Evolutionary conservation across 2,888 invertebrate species (phyloP).

Genomic region (Volucella zonaria): DNA sequence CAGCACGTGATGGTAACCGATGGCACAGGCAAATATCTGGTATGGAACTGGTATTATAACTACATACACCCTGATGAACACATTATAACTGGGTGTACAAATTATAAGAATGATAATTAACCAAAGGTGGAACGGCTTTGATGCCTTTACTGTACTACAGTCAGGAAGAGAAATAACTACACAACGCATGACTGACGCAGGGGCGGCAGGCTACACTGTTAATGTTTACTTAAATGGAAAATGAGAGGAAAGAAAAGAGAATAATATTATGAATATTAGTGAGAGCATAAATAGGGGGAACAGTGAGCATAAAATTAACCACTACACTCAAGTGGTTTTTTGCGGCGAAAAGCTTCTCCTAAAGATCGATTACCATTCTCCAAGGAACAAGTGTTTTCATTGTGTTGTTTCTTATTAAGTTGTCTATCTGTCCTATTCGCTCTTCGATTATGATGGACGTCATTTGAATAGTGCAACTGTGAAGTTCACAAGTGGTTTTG

Average conservation of each 20-base stretch:
- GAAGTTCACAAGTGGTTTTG: conserved; percentile 34
- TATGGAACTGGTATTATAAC: too few relatives aligned
- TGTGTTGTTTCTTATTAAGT: background rate
- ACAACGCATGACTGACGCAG: conserved; percentile 17
- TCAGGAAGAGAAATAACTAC: conserved; percentile 27
- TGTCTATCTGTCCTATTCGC: background rate
- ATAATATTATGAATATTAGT: background rate
- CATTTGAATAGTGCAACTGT: background rate
- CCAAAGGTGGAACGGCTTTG: background rate
- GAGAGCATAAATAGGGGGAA: background rate
- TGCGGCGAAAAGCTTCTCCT: conserved; percentile 37
- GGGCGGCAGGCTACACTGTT: background rate
- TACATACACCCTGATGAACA: background rate
- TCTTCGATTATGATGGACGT: background rate
- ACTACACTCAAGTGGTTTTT: background rate
- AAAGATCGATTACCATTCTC: conserved; percentile 14
- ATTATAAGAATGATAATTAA: conserved; percentile 26
- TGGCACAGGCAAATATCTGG: too few relatives aligned
- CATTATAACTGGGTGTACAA: background rate
- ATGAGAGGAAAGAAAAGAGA: conserved; percentile 1
- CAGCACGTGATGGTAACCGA: too few relatives aligned
- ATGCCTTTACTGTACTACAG: conserved; percentile 9
- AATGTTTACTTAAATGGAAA: conserved; percentile 3
- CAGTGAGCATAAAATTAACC: background rate
- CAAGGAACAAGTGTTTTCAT: conserved; percentile 33